Percentiles rank a stretch among this genome's conserved stretches.
Evolutionary conservation across 1,140 invertebrate genomes (phyloP).

Genomic region (Leptopilina clavipes): DNA sequence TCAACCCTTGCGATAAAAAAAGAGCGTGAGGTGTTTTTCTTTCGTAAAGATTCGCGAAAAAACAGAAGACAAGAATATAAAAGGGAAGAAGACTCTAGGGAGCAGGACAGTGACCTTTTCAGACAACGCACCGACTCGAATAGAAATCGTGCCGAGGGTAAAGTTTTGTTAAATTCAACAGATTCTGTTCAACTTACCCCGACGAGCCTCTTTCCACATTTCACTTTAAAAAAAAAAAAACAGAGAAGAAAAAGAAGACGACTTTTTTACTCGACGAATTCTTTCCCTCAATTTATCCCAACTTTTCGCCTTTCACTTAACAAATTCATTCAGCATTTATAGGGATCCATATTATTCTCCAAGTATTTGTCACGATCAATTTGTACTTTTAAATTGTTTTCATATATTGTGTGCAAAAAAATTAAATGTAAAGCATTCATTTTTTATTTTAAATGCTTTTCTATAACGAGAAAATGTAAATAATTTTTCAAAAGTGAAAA

Average conservation of each 20-base stretch:
- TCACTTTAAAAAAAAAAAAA: constrained; percentile 6
- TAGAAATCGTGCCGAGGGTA: constrained; percentile 4
- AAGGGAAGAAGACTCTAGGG: constrained; percentile 7
- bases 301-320: constrained; percentile 8
- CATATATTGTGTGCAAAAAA: no score
- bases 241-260: no score
- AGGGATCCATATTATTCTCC: not conserved
- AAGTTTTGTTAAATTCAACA: constrained; percentile 17
- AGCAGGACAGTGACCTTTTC: constrained; percentile 30
- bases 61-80: constrained; percentile 26
- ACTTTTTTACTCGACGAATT: constrained; percentile 1
- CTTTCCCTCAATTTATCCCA: not conserved
- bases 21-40: constrained; percentile 29
- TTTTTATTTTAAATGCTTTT: no score
- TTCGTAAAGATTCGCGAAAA: constrained; percentile 23
- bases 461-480: no score
- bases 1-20: constrained; percentile 6
- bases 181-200: constrained; percentile 14
- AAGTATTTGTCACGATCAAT: no score
- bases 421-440: no score
- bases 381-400: no score
- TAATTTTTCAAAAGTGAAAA: no score
- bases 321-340: constrained; percentile 10
- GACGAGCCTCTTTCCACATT: constrained; percentile 2
- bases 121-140: constrained; percentile 21